These are phyloP conservation scores for Triplophysa siluroides DNA, from an alignment of 2,113 vertebrate genomes.

Conservation along the genomic window DNA sequence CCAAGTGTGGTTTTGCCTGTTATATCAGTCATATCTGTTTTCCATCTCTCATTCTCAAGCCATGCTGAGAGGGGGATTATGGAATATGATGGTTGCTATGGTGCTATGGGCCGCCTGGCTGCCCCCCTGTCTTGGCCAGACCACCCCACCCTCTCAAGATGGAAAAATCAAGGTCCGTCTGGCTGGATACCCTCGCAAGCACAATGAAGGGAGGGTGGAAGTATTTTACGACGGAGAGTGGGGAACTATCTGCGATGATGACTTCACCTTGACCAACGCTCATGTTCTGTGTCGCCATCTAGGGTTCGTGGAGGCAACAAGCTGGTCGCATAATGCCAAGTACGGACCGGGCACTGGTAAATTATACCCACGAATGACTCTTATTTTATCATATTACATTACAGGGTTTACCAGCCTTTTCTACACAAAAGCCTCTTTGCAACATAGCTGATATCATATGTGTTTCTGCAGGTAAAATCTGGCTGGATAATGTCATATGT, in stretches of 20 bases:
- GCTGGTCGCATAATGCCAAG: slow-evolving; percentile 96
- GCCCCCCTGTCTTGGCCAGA: slow-evolving; percentile 64
- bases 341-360: slow-evolving; percentile 91
- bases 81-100: slow-evolving; percentile 28
- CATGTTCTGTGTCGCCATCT: slow-evolving; percentile 90
- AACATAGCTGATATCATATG: not conserved
- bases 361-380: not conserved
- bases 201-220: slow-evolving; percentile 92
- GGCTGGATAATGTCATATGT: slow-evolving; percentile 94
- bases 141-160: slow-evolving; percentile 55
- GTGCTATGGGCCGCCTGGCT: slow-evolving; percentile 64
- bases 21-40: too few relatives aligned
- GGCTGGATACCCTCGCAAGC: slow-evolving; percentile 91
- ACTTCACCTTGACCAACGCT: slow-evolving; percentile 90
- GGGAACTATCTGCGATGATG: slow-evolving; percentile 96
- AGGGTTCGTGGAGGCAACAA: slow-evolving; percentile 87
- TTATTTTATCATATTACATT: not conserved
- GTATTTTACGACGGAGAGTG: slow-evolving; percentile 90
- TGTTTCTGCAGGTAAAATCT: slow-evolving; percentile 84
- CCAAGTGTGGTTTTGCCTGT: not conserved
- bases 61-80: slow-evolving; percentile 24
- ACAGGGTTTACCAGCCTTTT: not conserved
- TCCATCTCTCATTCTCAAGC: slow-evolving; percentile 11
- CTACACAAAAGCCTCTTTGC: not conserved
- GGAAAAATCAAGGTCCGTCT: slow-evolving; percentile 80